Conservation (phyloP, 2,113 vertebrate species). For the Labrus mixtus region DNA sequence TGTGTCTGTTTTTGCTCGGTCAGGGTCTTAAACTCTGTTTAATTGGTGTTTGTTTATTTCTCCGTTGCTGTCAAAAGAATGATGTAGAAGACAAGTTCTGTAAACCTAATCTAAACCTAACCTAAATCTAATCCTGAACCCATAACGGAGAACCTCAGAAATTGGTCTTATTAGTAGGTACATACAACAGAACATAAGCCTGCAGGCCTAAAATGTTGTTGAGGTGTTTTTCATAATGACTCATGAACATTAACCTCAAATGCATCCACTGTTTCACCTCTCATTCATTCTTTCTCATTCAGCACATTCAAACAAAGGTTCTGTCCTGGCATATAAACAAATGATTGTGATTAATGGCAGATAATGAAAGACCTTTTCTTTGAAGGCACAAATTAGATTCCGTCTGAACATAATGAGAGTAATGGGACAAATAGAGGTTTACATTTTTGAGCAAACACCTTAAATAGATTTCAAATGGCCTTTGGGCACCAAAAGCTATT, state of each 20-base stretch:
- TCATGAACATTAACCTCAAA: neutral
- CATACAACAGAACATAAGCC: too few species aligned
- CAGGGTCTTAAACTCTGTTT: neutral
- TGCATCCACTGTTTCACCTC: slow-evolving; percentile 4
- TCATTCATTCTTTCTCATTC: neutral
- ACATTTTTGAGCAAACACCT: slow-evolving; percentile 26
- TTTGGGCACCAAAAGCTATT: slow-evolving; percentile 46
- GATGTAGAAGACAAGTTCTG: neutral
- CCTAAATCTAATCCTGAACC: too few species aligned
- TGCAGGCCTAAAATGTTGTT: too few species aligned
- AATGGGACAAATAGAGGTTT: too few species aligned
- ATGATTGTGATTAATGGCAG: too few species aligned
- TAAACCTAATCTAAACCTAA: too few species aligned
- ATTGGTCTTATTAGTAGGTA: too few species aligned
- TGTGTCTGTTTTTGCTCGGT: neutral
- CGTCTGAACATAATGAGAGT: too few species aligned
- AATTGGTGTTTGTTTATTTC: neutral
- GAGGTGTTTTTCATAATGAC: neutral
- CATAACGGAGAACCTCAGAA: too few species aligned
- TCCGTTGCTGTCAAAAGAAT: neutral
- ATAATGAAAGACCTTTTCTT: too few species aligned
- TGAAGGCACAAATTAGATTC: too few species aligned
- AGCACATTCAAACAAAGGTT: slow-evolving; percentile 10
- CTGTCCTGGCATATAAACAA: neutral
- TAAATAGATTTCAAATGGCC: slow-evolving; percentile 53